Base-by-base conservation (phyloP, 2,113 vertebrate genomes). In the Callorhinus ursinus region DNA sequence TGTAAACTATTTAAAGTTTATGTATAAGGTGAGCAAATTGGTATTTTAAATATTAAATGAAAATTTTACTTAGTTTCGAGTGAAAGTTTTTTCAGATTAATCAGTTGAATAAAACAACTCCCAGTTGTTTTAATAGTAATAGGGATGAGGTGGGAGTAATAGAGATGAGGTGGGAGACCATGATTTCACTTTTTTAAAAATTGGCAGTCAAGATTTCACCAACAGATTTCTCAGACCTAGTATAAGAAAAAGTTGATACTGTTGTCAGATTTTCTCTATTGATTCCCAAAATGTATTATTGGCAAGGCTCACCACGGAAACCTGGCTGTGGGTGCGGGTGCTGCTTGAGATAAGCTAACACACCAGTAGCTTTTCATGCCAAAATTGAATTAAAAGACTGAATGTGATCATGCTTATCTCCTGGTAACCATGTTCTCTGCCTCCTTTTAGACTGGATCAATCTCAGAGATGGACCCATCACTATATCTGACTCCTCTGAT, bases 401-500 rank as follows among this genome's bases (percentile, higher is more conserved):
- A 88, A 76, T 61, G 7, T 91, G 83, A 5, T 88, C 55, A 12
- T 77, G 5, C 63, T 12, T 2, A 2, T n/a, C 39, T 95, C 24
- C 26, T 10, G 22, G 21, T 93, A 77, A 97, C 46, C 24, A 61
- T 46, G 74, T 95, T 55, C 1, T 93, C 63, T 88, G 33, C 83
- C 92, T 96, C 49, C 8, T 95, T 97, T 7, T 98, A 99, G 99
- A 99, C 94, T 98, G 98, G 97, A 97, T 98, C 90, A 97, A 85
- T 57, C 98, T 97, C 97, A 98, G 98, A 96, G 99, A 99, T 11
- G 97, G 96, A 16, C 98, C 99, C 94, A 99, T 99, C 98, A 99
- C 98, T 0, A 99, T 99, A 98, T 99, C 99, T 0, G 99, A 99
- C 77, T 99, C 99, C 93, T 99, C 99, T 0, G 99, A 99, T 79